These are phyloP conservation scores for Galleria mellonella DNA, from an alignment of 1,140 invertebrate species.

Conservation along the genomic window DNA sequence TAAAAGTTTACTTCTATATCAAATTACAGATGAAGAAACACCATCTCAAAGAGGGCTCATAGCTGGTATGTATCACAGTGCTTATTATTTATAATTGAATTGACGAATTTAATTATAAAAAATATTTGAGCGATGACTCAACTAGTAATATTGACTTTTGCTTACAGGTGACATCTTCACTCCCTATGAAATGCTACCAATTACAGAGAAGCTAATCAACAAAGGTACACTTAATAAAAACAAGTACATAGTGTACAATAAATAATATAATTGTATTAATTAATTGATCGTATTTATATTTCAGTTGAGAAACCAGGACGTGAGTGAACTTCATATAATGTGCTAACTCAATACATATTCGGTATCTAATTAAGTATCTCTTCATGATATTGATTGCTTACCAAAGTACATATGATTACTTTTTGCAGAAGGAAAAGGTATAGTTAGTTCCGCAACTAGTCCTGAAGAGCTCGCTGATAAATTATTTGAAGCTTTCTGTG, in stretches of 20 bases:
- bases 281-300: slow-evolving; percentile 5
- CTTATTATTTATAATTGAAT: too few relatives aligned
- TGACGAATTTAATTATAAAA: too few relatives aligned
- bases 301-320: slow-evolving; percentile 38
- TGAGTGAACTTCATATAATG: slow-evolving; percentile 10
- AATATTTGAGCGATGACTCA: too few relatives aligned
- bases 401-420: slow-evolving; percentile 5
- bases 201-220: slow-evolving; percentile 24
- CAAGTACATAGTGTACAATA: too few relatives aligned
- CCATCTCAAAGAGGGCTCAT: too few relatives aligned
- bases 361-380: too few relatives aligned
- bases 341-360: too few relatives aligned
- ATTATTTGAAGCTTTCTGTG: slow-evolving; percentile 47
- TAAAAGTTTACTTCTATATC: too few relatives aligned
- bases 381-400: background rate
- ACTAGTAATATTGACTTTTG: too few relatives aligned
- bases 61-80: too few relatives aligned
- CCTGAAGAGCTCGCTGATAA: slow-evolving; percentile 38
- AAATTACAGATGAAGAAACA: too few relatives aligned
- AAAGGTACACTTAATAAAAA: slow-evolving; percentile 20
- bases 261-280: too few relatives aligned
- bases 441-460: slow-evolving; percentile 32
- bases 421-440: slow-evolving; percentile 42
- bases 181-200: slow-evolving; percentile 33
- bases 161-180: slow-evolving; percentile 38